phyloP scores from a whole-genome alignment of 2,888 invertebrate species.

The Monoplex corrugatus region DNA sequence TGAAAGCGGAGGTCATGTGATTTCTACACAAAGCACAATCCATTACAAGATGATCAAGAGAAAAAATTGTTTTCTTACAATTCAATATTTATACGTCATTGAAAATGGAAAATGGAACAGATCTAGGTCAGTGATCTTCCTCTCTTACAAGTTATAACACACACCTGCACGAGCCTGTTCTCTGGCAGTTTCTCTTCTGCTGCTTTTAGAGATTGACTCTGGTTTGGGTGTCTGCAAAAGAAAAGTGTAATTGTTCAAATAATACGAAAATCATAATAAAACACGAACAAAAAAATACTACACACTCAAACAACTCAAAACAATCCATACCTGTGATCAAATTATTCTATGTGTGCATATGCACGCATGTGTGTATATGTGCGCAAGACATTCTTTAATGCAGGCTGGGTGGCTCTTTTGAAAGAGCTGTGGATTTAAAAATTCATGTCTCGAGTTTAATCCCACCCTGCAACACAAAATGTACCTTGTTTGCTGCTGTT shows the following conservation, averaged over 20 bases:
- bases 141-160: neutral
- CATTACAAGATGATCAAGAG: no score
- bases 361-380: neutral
- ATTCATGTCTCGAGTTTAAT: no score
- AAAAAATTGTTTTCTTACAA: no score
- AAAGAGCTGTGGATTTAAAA: no score
- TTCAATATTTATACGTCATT: no score
- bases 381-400: no score
- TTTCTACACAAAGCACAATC: no score
- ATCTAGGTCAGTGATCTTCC: neutral
- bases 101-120: neutral
- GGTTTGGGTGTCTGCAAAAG: slow-evolving; percentile 31
- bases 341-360: neutral
- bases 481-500: no score
- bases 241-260: neutral
- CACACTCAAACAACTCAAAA: neutral
- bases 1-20: no score
- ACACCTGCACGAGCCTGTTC: slow-evolving; percentile 69
- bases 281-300: neutral
- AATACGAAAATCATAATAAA: neutral
- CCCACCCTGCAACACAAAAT: no score
- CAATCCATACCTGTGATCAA: neutral
- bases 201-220: slow-evolving; percentile 23
- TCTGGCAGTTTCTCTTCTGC: slow-evolving; percentile 61
- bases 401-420: no score